Percentiles rank a stretch among this genome's conserved stretches.
Evolutionary conservation across 2,113 vertebrate species (phyloP).

Genomic region (Petromus typicus): DNA sequence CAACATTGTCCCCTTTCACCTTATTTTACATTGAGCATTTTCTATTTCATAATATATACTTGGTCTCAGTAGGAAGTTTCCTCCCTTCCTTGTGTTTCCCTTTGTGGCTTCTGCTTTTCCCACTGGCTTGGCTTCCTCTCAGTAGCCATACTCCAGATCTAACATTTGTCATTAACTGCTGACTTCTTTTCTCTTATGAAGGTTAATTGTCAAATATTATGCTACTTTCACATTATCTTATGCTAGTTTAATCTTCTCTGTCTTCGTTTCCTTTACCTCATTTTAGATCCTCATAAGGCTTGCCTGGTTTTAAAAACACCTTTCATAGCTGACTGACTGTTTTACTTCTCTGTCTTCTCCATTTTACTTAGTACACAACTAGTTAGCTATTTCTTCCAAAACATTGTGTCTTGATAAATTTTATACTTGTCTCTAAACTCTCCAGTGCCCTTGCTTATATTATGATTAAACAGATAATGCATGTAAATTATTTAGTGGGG

Average conservation of each 20-base stretch:
- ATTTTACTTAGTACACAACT: background rate
- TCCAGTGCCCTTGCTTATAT: background rate
- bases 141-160: background rate
- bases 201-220: background rate
- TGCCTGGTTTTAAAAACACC: background rate
- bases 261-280: background rate
- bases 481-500: background rate
- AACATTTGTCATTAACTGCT: background rate
- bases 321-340: background rate
- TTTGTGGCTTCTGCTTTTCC: background rate
- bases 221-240: background rate
- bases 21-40: too few species aligned
- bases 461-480: background rate
- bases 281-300: background rate
- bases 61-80: background rate
- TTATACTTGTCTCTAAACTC: background rate
- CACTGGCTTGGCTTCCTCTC: too few species aligned
- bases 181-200: background rate
- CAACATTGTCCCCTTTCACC: too few species aligned
- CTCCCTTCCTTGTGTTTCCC: background rate
- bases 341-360: background rate
- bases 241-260: background rate
- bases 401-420: background rate
- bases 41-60: too few species aligned
- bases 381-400: background rate